Evolutionary conservation across 2,797 vertebrate genomes (phyloP), one percentile per base, ranked within the genome.

Genomic region (Kryptopterus vitreolus): DNA sequence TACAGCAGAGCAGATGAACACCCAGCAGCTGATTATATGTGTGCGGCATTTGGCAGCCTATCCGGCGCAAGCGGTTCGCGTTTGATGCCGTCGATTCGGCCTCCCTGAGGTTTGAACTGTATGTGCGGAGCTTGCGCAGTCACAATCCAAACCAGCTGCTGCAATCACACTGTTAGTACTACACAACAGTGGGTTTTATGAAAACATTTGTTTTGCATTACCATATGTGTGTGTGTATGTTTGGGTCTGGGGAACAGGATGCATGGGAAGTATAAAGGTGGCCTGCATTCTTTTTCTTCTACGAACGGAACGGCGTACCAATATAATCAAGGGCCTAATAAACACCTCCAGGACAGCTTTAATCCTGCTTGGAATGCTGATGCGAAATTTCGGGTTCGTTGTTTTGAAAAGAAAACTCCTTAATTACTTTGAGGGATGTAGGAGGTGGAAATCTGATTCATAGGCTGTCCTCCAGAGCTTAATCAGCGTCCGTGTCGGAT

Each of bases 171-270:
- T 86, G 74, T 70, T 58, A 76, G 61, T 50, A 77, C 70, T 82
- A 83, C 73, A 85, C 86, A 87, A 72, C 82, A n/a, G 87, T 78
- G 85, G 78, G 79, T 83, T 89, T 85, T 84, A 85, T 80, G 81
- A 89, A 91, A 91, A 92, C 90, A 91, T 93, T 92, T 93, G 91
- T 91, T 91, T 91, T 89, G 84, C 75, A 89, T 92, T 91, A 86
- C 77, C 77, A 78, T 70, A 4, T 74, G 68, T 55, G 83, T 68
- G 81, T 73, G 24, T 77, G 59, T 33, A 52, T 55, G 52, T 43
- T 58, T 62, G 46, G 65, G 55, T 75, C 72, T 79, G 69, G 53
- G 58, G 20, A 24, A 46, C 70, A 68, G 72, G 53, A 63, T 33
- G 26, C 50, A 38, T 26, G 55, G 72, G 55, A 74, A 55, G 58